These are phyloP conservation scores for Poicephalus meyeri DNA, from an alignment of 2,113 vertebrate species.

Conservation along the genomic window DNA sequence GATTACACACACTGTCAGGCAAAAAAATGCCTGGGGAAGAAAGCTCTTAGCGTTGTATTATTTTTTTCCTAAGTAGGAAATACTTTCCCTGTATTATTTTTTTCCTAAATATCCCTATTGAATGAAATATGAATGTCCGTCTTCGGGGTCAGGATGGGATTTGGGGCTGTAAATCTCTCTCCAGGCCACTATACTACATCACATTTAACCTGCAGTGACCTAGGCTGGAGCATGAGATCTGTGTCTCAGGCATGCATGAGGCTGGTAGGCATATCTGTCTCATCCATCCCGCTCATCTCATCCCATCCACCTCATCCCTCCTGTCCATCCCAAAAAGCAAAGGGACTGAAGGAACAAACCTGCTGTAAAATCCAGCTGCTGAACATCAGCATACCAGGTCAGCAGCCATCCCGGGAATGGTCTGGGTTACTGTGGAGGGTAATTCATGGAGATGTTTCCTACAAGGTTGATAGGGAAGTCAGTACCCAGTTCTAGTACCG, in stretches of 20 bases:
- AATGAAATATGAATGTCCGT: constrained; percentile 60
- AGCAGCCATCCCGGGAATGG: fast-evolving
- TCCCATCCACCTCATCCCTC: not conserved
- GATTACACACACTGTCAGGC: constrained; percentile 32
- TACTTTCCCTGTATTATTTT: not conserved
- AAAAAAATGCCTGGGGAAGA: constrained; percentile 27
- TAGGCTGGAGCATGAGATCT: not conserved
- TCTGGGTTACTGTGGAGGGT: fast-evolving
- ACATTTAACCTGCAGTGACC: constrained; percentile 34
- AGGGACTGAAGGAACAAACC: not conserved
- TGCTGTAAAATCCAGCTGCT: not conserved
- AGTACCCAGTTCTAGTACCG: not conserved
- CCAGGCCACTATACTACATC: fast-evolving
- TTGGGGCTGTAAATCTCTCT: constrained; percentile 45
- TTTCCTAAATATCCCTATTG: constrained; percentile 36
- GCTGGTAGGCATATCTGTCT: not conserved
- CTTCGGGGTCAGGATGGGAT: constrained; percentile 54
- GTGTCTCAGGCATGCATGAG: not conserved
- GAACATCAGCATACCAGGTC: not conserved
- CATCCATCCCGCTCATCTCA: not conserved
- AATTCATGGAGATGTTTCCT: not conserved
- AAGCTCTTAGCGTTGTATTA: constrained; percentile 34
- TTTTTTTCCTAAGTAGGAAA: constrained; percentile 40
- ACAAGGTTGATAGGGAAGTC: not conserved
- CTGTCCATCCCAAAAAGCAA: not conserved